These are phyloP conservation scores for Papilio glaucus DNA, from an alignment of 1,140 invertebrate species.

Conservation along the genomic window DNA sequence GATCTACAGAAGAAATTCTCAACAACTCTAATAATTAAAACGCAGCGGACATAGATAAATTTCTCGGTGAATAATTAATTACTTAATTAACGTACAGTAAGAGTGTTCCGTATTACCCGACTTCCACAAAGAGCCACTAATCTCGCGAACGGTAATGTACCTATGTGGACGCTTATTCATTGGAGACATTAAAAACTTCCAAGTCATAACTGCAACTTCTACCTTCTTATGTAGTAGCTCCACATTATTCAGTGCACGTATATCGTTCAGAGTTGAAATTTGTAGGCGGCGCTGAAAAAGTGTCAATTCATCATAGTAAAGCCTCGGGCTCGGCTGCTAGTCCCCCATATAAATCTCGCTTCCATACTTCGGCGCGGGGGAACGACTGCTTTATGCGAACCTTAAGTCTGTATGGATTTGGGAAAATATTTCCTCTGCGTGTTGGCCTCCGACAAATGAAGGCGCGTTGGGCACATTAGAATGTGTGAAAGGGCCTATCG, in stretches of 20 bases:
- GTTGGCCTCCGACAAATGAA: constrained; percentile 80
- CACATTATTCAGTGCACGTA: constrained; percentile 75
- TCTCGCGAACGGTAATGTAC: constrained; percentile 73
- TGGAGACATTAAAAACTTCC: constrained; percentile 79
- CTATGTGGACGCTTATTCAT: constrained; percentile 57
- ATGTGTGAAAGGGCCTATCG: constrained; percentile 79
- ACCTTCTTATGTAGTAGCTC: constrained; percentile 45
- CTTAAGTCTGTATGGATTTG: constrained; percentile 85
- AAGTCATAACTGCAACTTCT: constrained; percentile 67
- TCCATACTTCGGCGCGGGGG: constrained; percentile 82
- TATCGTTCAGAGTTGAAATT: constrained; percentile 77
- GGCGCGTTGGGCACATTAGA: constrained; percentile 79
- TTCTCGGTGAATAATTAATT: constrained; percentile 48
- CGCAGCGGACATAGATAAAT: constrained; percentile 39
- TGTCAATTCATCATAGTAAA: constrained; percentile 83
- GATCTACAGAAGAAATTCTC: constrained; percentile 24
- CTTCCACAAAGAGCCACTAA: constrained; percentile 69
- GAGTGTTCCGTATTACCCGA: constrained; percentile 50
- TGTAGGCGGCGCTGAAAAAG: constrained; percentile 78
- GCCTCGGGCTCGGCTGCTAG: constrained; percentile 74
- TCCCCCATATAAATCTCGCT: constrained; percentile 83
- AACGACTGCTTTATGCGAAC: constrained; percentile 84
- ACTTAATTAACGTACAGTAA: constrained; percentile 59
- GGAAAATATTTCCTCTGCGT: constrained; percentile 83
- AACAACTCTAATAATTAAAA: neutral